These are phyloP conservation scores for Polyploca ridens DNA, from an alignment of 2,888 invertebrate genomes.

Conservation along the genomic window DNA sequence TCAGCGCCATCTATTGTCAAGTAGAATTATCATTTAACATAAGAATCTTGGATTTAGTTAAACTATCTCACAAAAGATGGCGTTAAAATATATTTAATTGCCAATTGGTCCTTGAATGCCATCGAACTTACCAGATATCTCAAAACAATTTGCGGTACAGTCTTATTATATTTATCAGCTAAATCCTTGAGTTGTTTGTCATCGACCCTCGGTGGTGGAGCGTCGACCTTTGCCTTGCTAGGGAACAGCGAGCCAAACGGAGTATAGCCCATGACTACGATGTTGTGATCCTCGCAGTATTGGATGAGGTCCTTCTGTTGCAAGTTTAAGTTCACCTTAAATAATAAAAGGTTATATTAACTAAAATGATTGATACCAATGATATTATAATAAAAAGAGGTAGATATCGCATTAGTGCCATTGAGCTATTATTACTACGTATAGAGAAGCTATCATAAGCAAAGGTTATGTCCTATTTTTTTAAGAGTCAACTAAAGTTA, in stretches of 20 bases:
- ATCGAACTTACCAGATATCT: slow-evolving; percentile 85
- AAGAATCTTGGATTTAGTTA: background rate
- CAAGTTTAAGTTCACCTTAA: slow-evolving; percentile 85
- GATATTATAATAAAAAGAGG: too few species aligned
- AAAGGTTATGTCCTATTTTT: too few species aligned
- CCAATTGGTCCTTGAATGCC: too few species aligned
- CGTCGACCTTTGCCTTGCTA: slow-evolving; percentile 72
- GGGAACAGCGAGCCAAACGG: slow-evolving; percentile 86
- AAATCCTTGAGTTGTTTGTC: slow-evolving; percentile 81
- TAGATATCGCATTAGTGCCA: too few species aligned
- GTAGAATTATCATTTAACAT: background rate
- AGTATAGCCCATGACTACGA: slow-evolving; percentile 89
- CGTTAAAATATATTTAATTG: background rate
- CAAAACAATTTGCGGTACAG: slow-evolving; percentile 85
- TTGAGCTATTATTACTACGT: too few species aligned
- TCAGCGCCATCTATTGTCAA: background rate
- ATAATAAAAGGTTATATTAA: background rate
- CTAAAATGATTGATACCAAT: too few species aligned
- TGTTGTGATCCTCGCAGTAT: slow-evolving; percentile 86
- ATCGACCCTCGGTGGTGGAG: slow-evolving; percentile 81
- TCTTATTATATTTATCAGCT: slow-evolving; percentile 86
- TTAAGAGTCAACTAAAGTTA: too few species aligned
- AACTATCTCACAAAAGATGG: background rate
- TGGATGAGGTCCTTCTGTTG: slow-evolving; percentile 88
- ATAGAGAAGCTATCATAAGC: too few species aligned